A percentile compares a stretch with the other conserved stretches of the same genome.
Conservation (phyloP, 1,140 invertebrate species). For the Idris sp. region DNA sequence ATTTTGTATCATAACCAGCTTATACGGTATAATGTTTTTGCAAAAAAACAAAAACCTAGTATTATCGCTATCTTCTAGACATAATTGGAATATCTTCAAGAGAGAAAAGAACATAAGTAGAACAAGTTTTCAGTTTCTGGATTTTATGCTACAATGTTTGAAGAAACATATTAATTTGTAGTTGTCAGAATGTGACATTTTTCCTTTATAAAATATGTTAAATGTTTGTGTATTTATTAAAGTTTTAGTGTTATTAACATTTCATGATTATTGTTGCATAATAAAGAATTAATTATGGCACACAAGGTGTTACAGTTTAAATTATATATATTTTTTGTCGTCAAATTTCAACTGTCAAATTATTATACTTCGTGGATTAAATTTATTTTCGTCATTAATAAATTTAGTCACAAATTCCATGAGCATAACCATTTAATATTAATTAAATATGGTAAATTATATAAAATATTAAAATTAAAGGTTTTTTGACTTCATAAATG, state of each 20-base stretch:
- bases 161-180: constrained; percentile 24
- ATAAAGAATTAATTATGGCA: too few relatives aligned
- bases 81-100: constrained; percentile 8
- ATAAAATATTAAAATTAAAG: too few relatives aligned
- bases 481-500: too few relatives aligned
- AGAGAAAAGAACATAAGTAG: constrained; percentile 12
- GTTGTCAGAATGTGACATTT: constrained; percentile 23
- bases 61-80: constrained; percentile 28
- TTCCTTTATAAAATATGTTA: neutral
- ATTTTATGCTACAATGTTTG: constrained; percentile 18
- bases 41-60: constrained; percentile 30
- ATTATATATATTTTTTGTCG: too few relatives aligned
- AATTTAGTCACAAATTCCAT: too few relatives aligned
- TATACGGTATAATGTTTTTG: constrained; percentile 10
- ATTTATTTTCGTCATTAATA: too few relatives aligned
- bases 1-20: constrained; percentile 4
- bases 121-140: constrained; percentile 28
- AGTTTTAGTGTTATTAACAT: neutral
- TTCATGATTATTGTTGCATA: neutral
- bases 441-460: too few relatives aligned
- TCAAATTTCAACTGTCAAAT: too few relatives aligned
- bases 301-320: too few relatives aligned
- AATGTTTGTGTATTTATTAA: constrained; percentile 1
- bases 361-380: too few relatives aligned
- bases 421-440: too few relatives aligned